Percentiles rank a stretch among this genome's conserved stretches.
These are phyloP conservation scores for Fukomys damarensis DNA, from an alignment of 2,113 vertebrate species.

Conservation along the genomic window DNA sequence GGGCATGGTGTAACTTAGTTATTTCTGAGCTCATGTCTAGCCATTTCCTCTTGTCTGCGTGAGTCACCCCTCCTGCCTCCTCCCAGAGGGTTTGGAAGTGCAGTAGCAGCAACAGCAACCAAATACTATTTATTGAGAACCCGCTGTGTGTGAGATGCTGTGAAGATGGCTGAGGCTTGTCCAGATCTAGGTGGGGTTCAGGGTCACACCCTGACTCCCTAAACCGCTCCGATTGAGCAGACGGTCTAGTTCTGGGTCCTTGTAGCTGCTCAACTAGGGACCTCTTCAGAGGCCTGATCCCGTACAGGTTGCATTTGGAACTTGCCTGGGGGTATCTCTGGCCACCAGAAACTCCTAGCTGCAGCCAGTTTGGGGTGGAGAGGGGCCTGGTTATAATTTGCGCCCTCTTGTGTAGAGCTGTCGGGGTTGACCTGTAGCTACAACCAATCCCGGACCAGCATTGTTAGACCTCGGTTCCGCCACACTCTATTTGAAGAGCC, in stretches of 20 bases:
- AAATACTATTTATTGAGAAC: not conserved
- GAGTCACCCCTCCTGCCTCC: not conserved
- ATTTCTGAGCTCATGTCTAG: not conserved
- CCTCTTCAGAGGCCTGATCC: not conserved
- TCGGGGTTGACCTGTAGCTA: slow-evolving; percentile 58
- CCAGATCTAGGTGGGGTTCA: not conserved
- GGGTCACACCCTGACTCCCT: not conserved
- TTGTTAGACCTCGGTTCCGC: slow-evolving; percentile 58
- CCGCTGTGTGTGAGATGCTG: not conserved
- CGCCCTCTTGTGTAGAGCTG: slow-evolving; percentile 38
- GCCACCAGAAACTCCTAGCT: not conserved
- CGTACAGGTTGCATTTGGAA: not conserved
- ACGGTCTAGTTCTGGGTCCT: not conserved
- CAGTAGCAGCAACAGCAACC: not conserved
- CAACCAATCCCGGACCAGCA: slow-evolving; percentile 24
- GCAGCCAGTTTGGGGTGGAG: not conserved
- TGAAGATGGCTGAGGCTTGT: not conserved
- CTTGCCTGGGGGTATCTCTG: not conserved
- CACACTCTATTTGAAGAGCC: slow-evolving; percentile 78
- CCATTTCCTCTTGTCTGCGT: not conserved
- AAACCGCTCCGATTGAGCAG: not conserved
- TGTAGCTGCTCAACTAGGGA: not conserved
- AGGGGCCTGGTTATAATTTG: not conserved
- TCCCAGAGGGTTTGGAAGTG: not conserved
- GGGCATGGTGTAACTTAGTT: not conserved